A percentile compares a stretch with the other conserved stretches of the same genome.
These are phyloP conservation scores for Entosphenus tridentatus DNA, from an alignment of 2,113 vertebrate species.

Conservation along the genomic window DNA sequence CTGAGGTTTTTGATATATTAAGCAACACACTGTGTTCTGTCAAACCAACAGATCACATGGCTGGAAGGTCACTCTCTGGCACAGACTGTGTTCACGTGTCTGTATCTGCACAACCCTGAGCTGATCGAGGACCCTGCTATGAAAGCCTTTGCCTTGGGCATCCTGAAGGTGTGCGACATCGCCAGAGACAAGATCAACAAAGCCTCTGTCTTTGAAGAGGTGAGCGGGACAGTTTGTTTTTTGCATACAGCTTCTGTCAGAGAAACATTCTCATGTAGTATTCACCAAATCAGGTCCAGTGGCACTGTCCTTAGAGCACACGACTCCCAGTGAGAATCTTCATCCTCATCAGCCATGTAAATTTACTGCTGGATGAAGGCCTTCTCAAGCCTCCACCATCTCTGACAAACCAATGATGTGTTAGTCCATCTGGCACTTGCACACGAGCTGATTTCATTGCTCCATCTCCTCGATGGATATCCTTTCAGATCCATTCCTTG, in stretches of 20 bases:
- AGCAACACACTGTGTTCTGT: background rate
- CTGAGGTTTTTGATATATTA: too few relatives aligned
- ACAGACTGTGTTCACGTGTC: constrained; percentile 95
- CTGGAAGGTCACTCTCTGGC: constrained; percentile 90
- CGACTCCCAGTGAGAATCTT: too few relatives aligned
- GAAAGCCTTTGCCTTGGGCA: constrained; percentile 83
- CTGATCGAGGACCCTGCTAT: constrained; percentile 86
- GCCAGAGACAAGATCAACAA: constrained; percentile 96
- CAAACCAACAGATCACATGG: constrained; percentile 60
- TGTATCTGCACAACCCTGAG: constrained; percentile 94
- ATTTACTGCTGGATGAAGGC: too few relatives aligned
- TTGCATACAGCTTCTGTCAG: background rate
- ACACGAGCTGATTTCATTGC: too few relatives aligned
- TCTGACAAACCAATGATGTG: too few relatives aligned
- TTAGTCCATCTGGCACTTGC: too few relatives aligned
- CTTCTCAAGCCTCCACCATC: too few relatives aligned
- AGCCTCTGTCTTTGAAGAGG: constrained; percentile 96
- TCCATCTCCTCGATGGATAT: too few relatives aligned
- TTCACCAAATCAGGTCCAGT: too few relatives aligned
- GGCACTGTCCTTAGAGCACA: too few relatives aligned
- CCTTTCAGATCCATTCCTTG: too few relatives aligned
- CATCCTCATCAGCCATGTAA: too few relatives aligned
- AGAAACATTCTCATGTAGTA: background rate
- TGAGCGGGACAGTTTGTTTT: constrained; percentile 15
- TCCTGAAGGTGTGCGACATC: constrained; percentile 93